A percentile compares a stretch with the other conserved stretches of the same genome.
Conservation (phyloP, 2,113 vertebrate species). For the Mobula hypostoma region DNA sequence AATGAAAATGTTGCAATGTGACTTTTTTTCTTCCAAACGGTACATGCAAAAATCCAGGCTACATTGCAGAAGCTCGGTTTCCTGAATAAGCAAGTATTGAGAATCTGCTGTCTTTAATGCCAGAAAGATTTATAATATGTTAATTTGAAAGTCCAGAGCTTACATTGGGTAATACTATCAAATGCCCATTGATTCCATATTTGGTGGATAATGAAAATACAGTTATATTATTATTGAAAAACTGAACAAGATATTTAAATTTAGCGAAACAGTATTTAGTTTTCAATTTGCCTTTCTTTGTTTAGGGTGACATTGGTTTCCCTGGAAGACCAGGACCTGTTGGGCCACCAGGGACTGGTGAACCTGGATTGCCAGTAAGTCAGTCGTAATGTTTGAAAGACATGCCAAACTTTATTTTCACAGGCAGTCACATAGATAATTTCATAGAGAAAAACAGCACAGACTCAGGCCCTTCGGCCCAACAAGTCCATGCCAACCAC, state of each 20-base stretch:
- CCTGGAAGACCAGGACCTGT: conserved; percentile 69
- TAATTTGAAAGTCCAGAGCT: background rate
- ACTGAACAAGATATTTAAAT: background rate
- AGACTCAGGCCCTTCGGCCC: too few species aligned
- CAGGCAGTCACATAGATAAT: background rate
- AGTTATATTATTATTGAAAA: background rate
- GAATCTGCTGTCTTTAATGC: background rate
- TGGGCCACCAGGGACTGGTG: conserved; percentile 73
- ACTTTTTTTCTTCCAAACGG: background rate
- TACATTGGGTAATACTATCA: background rate
- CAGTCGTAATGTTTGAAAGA: background rate
- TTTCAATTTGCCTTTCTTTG: conserved; percentile 36
- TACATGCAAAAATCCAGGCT: background rate
- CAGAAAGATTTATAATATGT: background rate
- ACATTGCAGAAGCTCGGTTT: background rate
- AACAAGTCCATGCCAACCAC: too few species aligned
- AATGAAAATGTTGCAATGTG: background rate
- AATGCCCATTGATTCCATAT: background rate
- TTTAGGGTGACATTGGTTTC: conserved; percentile 73
- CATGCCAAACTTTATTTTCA: background rate
- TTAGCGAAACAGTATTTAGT: too few species aligned
- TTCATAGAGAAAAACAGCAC: too few species aligned
- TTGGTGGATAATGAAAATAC: background rate
- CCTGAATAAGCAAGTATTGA: background rate
- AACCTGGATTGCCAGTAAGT: conserved; percentile 72